A percentile compares a stretch with the other conserved stretches of the same genome.
Conservation (phyloP, 2,888 invertebrate species). For the Tiliacea citrago region DNA sequence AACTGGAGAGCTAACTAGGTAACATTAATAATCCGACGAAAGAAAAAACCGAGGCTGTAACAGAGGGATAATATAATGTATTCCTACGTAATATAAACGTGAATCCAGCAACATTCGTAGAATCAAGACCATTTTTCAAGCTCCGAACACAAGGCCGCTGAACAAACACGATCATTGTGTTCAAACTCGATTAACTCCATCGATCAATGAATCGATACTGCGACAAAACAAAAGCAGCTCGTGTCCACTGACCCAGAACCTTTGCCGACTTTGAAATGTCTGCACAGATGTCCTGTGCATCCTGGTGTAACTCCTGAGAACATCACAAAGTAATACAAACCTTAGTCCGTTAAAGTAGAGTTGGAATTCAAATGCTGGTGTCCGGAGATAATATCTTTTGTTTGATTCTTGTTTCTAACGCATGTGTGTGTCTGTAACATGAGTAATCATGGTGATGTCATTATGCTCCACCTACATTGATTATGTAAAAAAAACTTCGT, state of each 20-base stretch:
- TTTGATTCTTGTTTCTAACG: slow-evolving; percentile 60
- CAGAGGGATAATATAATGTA: no score
- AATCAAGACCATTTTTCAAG: slow-evolving; percentile 9
- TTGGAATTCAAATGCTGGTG: slow-evolving; percentile 28
- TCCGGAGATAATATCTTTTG: slow-evolving; percentile 32
- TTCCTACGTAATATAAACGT: not conserved
- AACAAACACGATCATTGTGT: slow-evolving; percentile 61
- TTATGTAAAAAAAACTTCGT: slow-evolving; percentile 52
- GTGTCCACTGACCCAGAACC: slow-evolving; percentile 83
- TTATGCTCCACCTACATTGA: slow-evolving; percentile 75
- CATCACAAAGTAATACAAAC: slow-evolving; percentile 28
- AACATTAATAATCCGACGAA: no score
- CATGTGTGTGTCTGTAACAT: slow-evolving; percentile 65
- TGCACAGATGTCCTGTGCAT: slow-evolving; percentile 66
- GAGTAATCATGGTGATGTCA: slow-evolving; percentile 84
- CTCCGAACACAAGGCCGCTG: slow-evolving; percentile 41
- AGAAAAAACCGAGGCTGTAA: not conserved
- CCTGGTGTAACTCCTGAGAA: slow-evolving; percentile 31
- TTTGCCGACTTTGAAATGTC: slow-evolving; percentile 72
- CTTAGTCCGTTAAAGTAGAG: slow-evolving; percentile 21
- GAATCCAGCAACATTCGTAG: slow-evolving; percentile 16
- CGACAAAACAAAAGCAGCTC: slow-evolving; percentile 72
- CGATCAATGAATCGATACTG: slow-evolving; percentile 68
- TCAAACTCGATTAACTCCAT: slow-evolving; percentile 69
- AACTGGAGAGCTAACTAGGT: no score